These are phyloP conservation scores for Euborellia annulipes DNA, from an alignment of 1,140 invertebrate genomes.

Conservation along the genomic window DNA sequence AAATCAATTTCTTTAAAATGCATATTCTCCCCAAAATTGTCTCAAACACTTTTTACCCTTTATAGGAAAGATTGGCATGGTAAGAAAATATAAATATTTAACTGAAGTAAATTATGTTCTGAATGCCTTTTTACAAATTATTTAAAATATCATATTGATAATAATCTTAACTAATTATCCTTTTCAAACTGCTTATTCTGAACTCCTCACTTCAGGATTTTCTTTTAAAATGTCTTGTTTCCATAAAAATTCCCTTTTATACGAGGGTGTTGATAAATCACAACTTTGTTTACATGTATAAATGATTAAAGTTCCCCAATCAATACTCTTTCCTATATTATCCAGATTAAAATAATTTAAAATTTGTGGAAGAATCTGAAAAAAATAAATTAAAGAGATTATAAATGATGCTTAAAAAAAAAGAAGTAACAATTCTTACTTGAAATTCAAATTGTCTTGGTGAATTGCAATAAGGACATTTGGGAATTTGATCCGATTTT, in stretches of 20 bases:
- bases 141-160: no score
- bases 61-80: no score
- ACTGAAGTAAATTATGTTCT: no score
- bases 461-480: constrained; percentile 56
- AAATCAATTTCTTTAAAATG: no score
- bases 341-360: constrained; percentile 57
- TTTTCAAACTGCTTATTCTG: background rate
- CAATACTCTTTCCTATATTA: constrained; percentile 49
- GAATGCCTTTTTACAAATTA: no score
- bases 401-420: background rate
- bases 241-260: constrained; percentile 64
- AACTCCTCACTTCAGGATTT: constrained; percentile 4
- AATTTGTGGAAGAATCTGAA: constrained; percentile 82
- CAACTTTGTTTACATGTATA: constrained; percentile 78
- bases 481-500: constrained; percentile 39
- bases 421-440: constrained; percentile 27
- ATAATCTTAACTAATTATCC: no score
- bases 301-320: constrained; percentile 77
- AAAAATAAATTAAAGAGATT: constrained; percentile 18
- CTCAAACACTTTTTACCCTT: no score
- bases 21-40: no score
- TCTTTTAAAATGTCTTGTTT: constrained; percentile 65
- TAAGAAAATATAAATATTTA: no score
- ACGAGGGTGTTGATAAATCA: constrained; percentile 32
- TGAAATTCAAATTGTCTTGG: constrained; percentile 83